Base-by-base conservation (phyloP, 1,140 invertebrate genomes). In the Zaprionus taronus region DNA sequence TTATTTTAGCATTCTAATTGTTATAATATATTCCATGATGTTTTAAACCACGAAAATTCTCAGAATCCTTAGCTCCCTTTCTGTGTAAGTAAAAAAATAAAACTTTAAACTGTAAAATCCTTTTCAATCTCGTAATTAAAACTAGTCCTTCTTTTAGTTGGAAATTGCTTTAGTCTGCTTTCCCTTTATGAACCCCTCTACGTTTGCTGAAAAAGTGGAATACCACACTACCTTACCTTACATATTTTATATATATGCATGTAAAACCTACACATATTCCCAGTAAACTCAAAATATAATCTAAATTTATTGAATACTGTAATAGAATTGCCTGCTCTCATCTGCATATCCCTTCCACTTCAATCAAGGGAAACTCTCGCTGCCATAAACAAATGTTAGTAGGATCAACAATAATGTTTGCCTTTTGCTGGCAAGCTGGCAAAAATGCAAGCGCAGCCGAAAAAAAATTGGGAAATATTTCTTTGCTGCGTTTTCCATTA, bases 401-500 rank as follows among this genome's bases (percentile, higher is more conserved):
- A 22, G 9, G 47, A 24, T 51, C 47, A 51, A 51, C 47, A 51
- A 51, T 51, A 24, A 24, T 51, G 47, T 51, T 20, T 20, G 20
- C 47, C 5, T 4, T 51, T 47, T 47, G 38, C 38, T n/a, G 38
- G 44, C 44, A 6, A 17, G n/a, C 44, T 49, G 44, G 17, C 15
- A 20, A 49, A 49, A 49, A n/a, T 51, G 47, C 47, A 22, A 22
- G 5, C 47, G 47, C 20, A 17, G 47, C 47, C 20, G 20, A 51
- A 51, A 22, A 51, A 41, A 41, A n/a, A 41, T 47, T 17, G 47
- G 4, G 14, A 51, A 51, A 24, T 24, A 51, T 72, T 51, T 28
- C 62, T 57, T 51, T 36, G 26, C 6, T 22, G 51, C 24, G 36
- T 20, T 57, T 57, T 41, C 53, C 57, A 51, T 51, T 51, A 51